phyloP scores from a whole-genome alignment of 2,888 invertebrate genomes.

The Steinernema scapterisci region DNA sequence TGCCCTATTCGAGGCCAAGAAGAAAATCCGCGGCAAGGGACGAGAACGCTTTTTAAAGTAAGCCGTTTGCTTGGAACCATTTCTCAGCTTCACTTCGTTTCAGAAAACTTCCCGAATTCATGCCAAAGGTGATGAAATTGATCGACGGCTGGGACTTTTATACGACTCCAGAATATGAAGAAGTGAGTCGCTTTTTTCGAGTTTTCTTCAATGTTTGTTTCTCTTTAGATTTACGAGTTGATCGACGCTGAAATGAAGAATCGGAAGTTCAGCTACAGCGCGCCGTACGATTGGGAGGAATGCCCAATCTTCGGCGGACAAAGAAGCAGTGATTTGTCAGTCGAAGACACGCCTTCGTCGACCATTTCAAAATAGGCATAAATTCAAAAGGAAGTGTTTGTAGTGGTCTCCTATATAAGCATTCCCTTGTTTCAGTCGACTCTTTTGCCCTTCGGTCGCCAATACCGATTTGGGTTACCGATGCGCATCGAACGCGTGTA shows the following conservation, averaged over 20 bases:
- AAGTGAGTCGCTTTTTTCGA: not conserved
- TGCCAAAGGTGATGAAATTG: not conserved
- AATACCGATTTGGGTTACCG: too few species aligned
- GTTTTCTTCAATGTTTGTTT: not conserved
- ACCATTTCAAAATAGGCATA: too few species aligned
- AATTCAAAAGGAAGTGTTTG: too few species aligned
- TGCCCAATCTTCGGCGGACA: not conserved
- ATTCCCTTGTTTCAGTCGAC: too few species aligned
- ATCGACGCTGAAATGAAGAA: conserved; percentile 8
- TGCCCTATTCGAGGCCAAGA: not conserved
- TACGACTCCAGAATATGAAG: not conserved
- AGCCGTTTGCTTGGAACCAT: not conserved
- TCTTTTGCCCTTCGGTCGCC: too few species aligned
- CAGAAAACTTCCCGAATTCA: conserved; percentile 14
- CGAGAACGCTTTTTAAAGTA: not conserved
- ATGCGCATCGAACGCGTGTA: not conserved
- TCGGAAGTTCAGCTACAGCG: not conserved
- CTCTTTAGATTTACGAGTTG: not conserved
- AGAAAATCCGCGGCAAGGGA: not conserved
- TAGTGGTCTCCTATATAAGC: too few species aligned
- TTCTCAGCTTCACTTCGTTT: conserved; percentile 4
- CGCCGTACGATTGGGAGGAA: conserved; percentile 11
- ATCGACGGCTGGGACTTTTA: not conserved
- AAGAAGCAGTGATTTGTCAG: too few species aligned
- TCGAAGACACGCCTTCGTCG: too few species aligned